phyloP scores from a whole-genome alignment of 2,797 vertebrate genomes.

The Spea hammondii region DNA sequence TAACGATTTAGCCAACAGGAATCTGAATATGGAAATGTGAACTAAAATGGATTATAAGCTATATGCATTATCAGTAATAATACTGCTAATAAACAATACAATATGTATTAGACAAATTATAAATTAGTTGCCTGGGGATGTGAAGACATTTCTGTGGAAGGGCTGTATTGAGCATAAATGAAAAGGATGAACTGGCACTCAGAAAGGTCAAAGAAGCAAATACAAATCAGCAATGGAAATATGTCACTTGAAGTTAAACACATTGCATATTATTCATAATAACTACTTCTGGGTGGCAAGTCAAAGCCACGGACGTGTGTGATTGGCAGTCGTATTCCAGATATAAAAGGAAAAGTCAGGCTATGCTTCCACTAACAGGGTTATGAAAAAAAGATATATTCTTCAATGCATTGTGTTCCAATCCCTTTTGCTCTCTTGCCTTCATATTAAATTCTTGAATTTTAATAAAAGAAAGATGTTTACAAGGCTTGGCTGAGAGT shows the following conservation, averaged over 20 bases:
- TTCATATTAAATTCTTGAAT: too few species aligned
- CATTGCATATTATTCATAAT: conserved; percentile 54
- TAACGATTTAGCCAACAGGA: too few species aligned
- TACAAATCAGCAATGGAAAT: conserved; percentile 50
- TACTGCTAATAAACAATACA: conserved; percentile 24
- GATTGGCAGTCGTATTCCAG: conserved; percentile 40
- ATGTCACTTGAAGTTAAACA: conserved; percentile 51
- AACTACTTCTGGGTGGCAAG: conserved; percentile 49
- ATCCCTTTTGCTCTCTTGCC: too few species aligned
- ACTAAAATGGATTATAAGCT: background rate
- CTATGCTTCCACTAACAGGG: background rate
- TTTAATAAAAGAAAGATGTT: too few species aligned
- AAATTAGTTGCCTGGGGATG: conserved; percentile 31
- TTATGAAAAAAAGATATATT: too few species aligned
- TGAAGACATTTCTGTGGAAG: conserved; percentile 34
- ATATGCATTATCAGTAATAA: conserved; percentile 7
- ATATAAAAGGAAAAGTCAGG: conserved; percentile 7
- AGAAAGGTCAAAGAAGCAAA: conserved; percentile 52
- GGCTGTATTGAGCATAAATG: conserved; percentile 23
- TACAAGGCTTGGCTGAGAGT: too few species aligned
- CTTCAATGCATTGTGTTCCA: too few species aligned
- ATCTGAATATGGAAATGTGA: too few species aligned
- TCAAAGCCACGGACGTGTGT: conserved; percentile 48
- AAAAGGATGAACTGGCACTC: conserved; percentile 48
- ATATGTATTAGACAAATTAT: conserved; percentile 31